Evolutionary conservation across 1,140 invertebrate species (phyloP).

Genomic region (Lordiphosa stackelbergi): DNA sequence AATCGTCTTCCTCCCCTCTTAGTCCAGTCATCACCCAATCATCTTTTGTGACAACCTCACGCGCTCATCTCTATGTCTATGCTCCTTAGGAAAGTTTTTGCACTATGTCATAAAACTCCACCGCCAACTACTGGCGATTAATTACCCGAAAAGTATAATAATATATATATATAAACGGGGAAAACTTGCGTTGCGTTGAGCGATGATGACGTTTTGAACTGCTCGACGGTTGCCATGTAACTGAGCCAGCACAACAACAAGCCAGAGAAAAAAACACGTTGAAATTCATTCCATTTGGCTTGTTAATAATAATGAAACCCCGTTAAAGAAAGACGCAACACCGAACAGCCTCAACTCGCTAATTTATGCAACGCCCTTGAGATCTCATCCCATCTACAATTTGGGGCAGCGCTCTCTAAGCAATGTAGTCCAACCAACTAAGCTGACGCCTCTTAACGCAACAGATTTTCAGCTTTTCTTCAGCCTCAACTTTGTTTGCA

Average conservation of each 20-base stretch:
- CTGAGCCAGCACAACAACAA: constrained; percentile 27
- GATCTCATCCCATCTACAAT: constrained; percentile 13
- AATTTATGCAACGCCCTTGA: constrained; percentile 73
- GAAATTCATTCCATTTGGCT: constrained; percentile 11
- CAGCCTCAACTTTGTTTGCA: constrained; percentile 20
- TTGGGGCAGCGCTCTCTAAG: constrained; percentile 19
- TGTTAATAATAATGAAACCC: constrained; percentile 8
- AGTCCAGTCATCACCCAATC: too few species aligned
- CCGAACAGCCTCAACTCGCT: constrained; percentile 43
- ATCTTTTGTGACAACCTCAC: too few species aligned
- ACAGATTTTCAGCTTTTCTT: constrained; percentile 18
- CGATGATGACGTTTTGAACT: constrained; percentile 42
- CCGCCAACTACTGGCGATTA: constrained; percentile 26
- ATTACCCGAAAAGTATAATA: constrained; percentile 34
- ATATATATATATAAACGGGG: neutral
- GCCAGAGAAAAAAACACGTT: constrained; percentile 13
- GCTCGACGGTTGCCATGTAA: constrained; percentile 58
- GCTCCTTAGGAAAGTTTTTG: too few species aligned
- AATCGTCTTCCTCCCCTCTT: too few species aligned
- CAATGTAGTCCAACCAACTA: constrained; percentile 15
- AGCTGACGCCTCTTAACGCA: constrained; percentile 12
- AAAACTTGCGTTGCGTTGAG: neutral
- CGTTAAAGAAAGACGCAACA: constrained; percentile 32
- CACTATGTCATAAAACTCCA: constrained; percentile 12
- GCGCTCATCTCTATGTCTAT: too few species aligned